These are phyloP conservation scores for Lithophane semibrunnea DNA, from an alignment of 2,888 invertebrate species.

Conservation along the genomic window DNA sequence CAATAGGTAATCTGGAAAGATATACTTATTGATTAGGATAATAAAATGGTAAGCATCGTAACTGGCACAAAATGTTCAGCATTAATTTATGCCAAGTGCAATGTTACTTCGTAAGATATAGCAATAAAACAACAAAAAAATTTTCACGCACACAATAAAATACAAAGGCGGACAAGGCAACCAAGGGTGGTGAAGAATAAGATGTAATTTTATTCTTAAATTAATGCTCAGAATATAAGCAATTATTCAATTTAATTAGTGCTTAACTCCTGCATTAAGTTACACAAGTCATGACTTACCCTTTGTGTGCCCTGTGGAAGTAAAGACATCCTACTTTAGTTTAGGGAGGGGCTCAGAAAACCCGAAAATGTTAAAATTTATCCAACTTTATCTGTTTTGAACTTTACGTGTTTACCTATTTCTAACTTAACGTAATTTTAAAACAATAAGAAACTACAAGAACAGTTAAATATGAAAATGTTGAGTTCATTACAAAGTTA, in stretches of 20 bases:
- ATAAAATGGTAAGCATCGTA: neutral
- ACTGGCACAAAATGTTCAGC: neutral
- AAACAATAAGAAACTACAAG: neutral
- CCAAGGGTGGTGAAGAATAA: no score
- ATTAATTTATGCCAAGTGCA: neutral
- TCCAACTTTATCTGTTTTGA: slow-evolving; percentile 7
- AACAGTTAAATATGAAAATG: no score
- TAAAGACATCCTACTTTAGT: neutral
- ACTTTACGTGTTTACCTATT: neutral
- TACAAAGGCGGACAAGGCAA: no score
- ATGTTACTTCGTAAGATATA: neutral
- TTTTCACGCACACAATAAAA: no score
- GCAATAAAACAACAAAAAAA: neutral
- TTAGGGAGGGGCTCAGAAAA: neutral
- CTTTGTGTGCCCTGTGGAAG: neutral
- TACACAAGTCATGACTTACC: no score
- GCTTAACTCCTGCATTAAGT: neutral
- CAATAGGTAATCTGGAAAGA: no score
- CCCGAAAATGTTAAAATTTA: slow-evolving; percentile 3
- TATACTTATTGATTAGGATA: neutral
- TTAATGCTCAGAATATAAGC: neutral
- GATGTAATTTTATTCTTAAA: neutral
- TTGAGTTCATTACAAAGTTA: slow-evolving; percentile 4
- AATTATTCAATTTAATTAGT: neutral
- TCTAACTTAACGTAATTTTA: neutral